These are phyloP conservation scores for Terrapene triunguis DNA, from an alignment of 2,113 vertebrate genomes.

Conservation along the genomic window DNA sequence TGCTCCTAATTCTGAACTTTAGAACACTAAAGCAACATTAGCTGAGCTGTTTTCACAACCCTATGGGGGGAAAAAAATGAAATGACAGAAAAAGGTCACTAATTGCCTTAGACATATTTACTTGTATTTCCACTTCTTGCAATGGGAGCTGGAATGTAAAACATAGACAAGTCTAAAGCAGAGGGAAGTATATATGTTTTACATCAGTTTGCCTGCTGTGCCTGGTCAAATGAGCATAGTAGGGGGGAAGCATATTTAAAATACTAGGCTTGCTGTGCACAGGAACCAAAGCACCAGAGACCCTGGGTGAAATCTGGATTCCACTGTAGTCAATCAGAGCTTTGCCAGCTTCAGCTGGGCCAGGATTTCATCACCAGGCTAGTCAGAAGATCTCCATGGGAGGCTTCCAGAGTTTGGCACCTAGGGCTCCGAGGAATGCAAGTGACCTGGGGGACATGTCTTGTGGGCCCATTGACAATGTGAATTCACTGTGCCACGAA, in stretches of 20 bases:
- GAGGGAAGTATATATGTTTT: not conserved
- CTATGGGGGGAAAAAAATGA: not conserved
- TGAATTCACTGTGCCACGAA: conserved; percentile 65
- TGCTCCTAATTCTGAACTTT: not conserved
- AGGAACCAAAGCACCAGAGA: not conserved
- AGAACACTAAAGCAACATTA: not conserved
- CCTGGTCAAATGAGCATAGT: not conserved
- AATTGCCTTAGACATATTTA: not conserved
- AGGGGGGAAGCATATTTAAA: conserved; percentile 25
- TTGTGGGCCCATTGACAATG: conserved; percentile 38
- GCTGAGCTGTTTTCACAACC: not conserved
- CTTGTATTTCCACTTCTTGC: not conserved
- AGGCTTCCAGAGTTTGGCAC: not conserved
- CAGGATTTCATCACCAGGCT: not conserved
- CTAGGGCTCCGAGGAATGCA: not conserved
- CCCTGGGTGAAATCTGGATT: not conserved
- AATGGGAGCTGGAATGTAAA: not conserved
- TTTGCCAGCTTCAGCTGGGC: not conserved
- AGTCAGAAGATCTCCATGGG: not conserved
- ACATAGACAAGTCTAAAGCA: not conserved
- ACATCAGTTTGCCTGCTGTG: not conserved
- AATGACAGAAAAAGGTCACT: not conserved
- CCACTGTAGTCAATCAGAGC: not conserved
- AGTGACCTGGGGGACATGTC: conserved; percentile 45
- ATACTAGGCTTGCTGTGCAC: not conserved